Evolutionary conservation across 2,888 invertebrate species (phyloP), one percentile per base, ranked within the genome.

Genomic region (Parnassius smintheus): DNA sequence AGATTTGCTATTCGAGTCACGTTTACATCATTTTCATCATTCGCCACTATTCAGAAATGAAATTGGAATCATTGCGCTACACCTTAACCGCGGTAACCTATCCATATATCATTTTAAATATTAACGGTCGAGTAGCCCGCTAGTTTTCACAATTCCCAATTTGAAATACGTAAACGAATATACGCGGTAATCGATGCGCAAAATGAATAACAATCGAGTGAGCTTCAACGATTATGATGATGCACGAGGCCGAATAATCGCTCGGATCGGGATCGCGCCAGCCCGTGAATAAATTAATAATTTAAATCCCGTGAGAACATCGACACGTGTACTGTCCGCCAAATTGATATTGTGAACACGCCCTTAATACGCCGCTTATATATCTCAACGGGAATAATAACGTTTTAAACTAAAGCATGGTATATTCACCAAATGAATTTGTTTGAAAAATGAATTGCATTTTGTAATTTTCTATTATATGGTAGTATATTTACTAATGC

Each of bases 231-330:
- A 70, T 70, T 68, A 71, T 66, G 60, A 59, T 64, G 64, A 50
- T 61, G 66, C 71, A 68, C 72, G 70, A 51, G 65, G 53, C 56
- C 65, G 69, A 72, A 71, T 71, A 70, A 72, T 70, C 65, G 63
- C 54, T 51, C 64, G 62, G 65, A 59, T 62, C 64, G 63, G 61
- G 49, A 54, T 62, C 50, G 64, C 64, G 42, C 44, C 52, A 45
- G 56, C 18, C 65, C 62, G 60, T 66, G 71, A 69, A 72, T 70
- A 72, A 64, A 73, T 72, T 72, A 69, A 68, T 70, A 70, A 70
- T 72, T 68, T 70, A 69, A 72, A 61, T 68, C 66, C 70, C 68
- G 70, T 72, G 71, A 61, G 71, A 72, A 65, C 59, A 52, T 56
- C 60, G 56, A 57, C 64, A 64, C 64, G 60, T 61, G 60, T 53